A percentile compares a stretch with the other conserved stretches of the same genome.
These are phyloP conservation scores for Penaeus monodon DNA, from an alignment of 2,888 invertebrate species.

Conservation along the genomic window DNA sequence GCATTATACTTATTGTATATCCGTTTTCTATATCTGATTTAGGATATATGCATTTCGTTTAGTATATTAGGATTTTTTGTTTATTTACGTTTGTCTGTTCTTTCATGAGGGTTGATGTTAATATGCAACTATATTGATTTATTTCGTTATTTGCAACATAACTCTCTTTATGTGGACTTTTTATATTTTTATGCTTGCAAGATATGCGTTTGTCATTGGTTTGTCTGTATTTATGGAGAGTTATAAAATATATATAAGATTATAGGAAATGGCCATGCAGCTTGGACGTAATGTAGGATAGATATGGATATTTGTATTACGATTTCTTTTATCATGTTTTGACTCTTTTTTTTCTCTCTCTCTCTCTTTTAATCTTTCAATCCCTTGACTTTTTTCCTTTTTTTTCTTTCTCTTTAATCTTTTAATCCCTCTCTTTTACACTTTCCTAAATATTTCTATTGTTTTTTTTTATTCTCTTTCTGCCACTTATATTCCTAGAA, in stretches of 20 bases:
- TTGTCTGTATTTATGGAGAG: not conserved
- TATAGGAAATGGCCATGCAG: not conserved
- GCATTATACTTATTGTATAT: no score
- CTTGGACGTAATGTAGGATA: not conserved
- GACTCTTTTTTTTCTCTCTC: not conserved
- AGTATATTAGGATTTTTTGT: not conserved
- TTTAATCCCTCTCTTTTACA: no score
- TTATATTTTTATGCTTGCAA: not conserved
- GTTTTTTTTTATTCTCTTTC: not conserved
- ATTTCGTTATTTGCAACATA: no score
- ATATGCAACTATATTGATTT: no score
- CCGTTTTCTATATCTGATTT: no score
- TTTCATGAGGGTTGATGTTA: no score
- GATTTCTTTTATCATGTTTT: not conserved
- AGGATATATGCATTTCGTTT: no score
- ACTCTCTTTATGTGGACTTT: no score
- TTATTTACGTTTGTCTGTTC: not conserved
- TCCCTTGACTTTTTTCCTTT: no score
- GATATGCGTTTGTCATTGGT: not conserved
- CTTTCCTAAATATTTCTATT: not conserved
- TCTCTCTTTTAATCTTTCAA: not conserved
- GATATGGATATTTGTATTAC: no score
- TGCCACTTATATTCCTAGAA: no score
- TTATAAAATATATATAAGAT: no score
- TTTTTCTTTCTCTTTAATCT: not conserved